Evolutionary conservation across 2,113 vertebrate genomes (phyloP).

Genomic region (Mugil cephalus): DNA sequence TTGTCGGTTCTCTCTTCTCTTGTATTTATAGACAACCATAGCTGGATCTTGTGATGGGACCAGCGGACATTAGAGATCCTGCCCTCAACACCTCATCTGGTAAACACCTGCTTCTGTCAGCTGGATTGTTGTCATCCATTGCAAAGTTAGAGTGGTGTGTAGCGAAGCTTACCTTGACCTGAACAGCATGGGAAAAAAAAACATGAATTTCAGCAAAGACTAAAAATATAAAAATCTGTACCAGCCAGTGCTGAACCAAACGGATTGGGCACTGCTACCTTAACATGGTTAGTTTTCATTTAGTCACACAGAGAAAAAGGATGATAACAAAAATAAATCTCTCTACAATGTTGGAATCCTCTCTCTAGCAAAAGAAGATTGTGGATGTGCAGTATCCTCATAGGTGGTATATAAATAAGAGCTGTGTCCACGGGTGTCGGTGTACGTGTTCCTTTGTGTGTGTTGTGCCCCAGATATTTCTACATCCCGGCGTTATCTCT

Average conservation of each 20-base stretch:
- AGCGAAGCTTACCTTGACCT: too few relatives aligned
- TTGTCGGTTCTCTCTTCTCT: conserved; percentile 18
- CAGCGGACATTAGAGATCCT: conserved; percentile 22
- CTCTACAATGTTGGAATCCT: background rate
- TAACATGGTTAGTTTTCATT: background rate
- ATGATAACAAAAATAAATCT: too few relatives aligned
- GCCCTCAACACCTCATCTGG: conserved; percentile 39
- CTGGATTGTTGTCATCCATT: conserved; percentile 14
- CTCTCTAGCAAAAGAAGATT: background rate
- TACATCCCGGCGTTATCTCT: conserved; percentile 15
- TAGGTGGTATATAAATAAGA: background rate
- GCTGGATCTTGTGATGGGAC: conserved; percentile 29
- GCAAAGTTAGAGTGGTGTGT: too few relatives aligned
- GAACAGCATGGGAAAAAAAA: background rate
- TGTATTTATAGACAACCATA: conserved; percentile 65
- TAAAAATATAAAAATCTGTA: too few relatives aligned
- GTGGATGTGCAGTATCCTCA: background rate
- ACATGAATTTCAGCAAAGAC: background rate
- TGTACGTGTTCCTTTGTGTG: background rate
- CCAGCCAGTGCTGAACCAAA: too few relatives aligned
- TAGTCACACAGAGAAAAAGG: too few relatives aligned
- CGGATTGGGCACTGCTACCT: background rate
- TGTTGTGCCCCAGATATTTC: conserved; percentile 27
- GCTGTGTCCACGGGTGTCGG: background rate
- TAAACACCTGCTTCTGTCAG: conserved; percentile 41